Base-by-base conservation (phyloP, 2,113 vertebrate species). In the Motacilla alba region DNA sequence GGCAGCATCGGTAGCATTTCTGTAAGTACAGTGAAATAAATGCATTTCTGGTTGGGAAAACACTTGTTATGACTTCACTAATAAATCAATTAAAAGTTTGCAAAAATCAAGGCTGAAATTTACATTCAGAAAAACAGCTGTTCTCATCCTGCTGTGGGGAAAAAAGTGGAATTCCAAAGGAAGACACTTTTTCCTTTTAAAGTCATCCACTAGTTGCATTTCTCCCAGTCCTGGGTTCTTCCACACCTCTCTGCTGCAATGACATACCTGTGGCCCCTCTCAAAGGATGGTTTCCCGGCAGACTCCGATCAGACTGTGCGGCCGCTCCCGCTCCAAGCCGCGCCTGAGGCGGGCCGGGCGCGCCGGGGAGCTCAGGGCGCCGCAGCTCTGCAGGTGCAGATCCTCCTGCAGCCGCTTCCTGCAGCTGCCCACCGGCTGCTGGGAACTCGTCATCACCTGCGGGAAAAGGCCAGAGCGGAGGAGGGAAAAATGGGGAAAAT, bases 341-440 rank as follows among this genome's bases (percentile, higher is more conserved):
- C 35, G 96, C 80, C 74, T 19, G 62, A 94, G 12, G 62, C 90
- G 96, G 69, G 96, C 70, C 64, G 97, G 98, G 72, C 98, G 97
- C 15, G 97, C 97, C 0, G 98, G 96, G 8, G 97, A 99, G 93
- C 99, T 99, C 87, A 99, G 97, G 10, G 98, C 99, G 6, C 99
- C 99, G 8, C 99, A 99, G 97, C 99, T 99, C 96, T 96, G 98
- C n/a, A 99, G 98, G 89, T 99, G 99, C 75, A 99, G 98, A 20
- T 99, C 99, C 59, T 98, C 98, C 12, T 97, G 97, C 35, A 89
- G 97, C 7, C 95, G 97, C 88, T 98, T 98, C 84, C 98, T 97
- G 66, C 98, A 98, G 91, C 97, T 96, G 86, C 77, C 93, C 63
- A 83, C 96, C 13, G 82, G 94, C 69, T 97, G 98, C 96, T 95